Evolutionary conservation across 1,140 invertebrate genomes (phyloP).

Genomic region (Coelopa frigida): DNA sequence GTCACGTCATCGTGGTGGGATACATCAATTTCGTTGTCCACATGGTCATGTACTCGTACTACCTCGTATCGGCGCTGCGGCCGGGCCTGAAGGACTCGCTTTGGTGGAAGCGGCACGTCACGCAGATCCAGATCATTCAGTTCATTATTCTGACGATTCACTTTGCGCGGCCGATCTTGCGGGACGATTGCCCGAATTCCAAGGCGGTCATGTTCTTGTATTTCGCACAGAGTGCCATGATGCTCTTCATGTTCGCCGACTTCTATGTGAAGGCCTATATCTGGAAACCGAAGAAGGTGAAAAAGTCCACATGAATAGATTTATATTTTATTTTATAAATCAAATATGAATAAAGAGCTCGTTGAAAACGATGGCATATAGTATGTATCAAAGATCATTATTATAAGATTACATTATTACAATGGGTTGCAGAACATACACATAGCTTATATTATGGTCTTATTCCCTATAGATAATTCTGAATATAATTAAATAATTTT

Average conservation of each 20-base stretch:
- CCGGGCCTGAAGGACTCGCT: conserved; percentile 58
- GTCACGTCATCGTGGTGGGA: conserved; percentile 61
- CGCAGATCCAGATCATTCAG: conserved; percentile 68
- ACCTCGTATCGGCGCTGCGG: conserved; percentile 59
- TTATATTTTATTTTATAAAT: too few species aligned
- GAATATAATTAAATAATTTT: too few species aligned
- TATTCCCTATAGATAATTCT: too few species aligned
- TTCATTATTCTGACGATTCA: conserved; percentile 56
- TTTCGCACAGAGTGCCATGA: conserved; percentile 62
- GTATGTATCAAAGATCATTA: too few species aligned
- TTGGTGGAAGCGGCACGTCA: conserved; percentile 83
- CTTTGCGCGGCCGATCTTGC: conserved; percentile 57
- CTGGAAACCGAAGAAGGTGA: not conserved
- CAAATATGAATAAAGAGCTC: too few species aligned
- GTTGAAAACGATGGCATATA: too few species aligned
- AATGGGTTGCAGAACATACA: too few species aligned
- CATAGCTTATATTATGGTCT: too few species aligned
- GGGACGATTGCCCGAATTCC: conserved; percentile 65
- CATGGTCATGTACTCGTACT: conserved; percentile 72
- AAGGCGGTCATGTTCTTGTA: conserved; percentile 56
- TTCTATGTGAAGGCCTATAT: not conserved
- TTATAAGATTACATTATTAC: too few species aligned
- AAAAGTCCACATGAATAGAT: too few species aligned
- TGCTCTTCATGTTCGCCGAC: conserved; percentile 46
- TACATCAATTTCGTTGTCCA: conserved; percentile 74